Evolutionary conservation across 2,113 vertebrate species (phyloP).

Genomic region (Myotis brandtii): DNA sequence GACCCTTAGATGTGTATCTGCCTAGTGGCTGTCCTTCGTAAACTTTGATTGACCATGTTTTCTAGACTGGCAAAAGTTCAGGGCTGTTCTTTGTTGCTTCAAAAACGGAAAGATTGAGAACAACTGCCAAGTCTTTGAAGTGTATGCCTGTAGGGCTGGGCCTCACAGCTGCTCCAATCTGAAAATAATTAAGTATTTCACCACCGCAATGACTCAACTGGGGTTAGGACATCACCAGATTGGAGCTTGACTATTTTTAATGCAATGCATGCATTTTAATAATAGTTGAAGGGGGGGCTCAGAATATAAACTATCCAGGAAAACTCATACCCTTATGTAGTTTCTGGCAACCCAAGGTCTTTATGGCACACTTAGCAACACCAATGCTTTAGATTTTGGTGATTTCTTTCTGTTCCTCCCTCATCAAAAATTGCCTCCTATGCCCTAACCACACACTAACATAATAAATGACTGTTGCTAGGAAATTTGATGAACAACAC

Average conservation of each 20-base stretch:
- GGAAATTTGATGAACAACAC: neutral
- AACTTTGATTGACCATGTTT: constrained; percentile 51
- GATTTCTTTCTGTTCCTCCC: neutral
- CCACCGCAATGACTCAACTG: constrained; percentile 55
- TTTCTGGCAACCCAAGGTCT: neutral
- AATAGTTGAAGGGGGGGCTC: neutral
- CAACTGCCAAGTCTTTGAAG: constrained; percentile 74
- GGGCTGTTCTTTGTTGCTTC: constrained; percentile 60
- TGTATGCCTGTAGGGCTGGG: constrained; percentile 9
- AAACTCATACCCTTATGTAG: neutral
- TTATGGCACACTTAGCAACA: neutral
- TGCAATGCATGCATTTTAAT: constrained; percentile 44
- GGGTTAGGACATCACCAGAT: constrained; percentile 45
- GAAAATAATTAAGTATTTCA: constrained; percentile 76
- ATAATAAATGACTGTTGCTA: neutral
- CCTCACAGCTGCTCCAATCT: constrained; percentile 66
- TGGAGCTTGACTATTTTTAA: constrained; percentile 46
- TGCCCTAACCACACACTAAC: neutral
- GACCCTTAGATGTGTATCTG: neutral
- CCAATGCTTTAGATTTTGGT: neutral
- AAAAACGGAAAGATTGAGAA: constrained; percentile 57
- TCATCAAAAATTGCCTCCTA: neutral
- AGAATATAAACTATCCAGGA: neutral
- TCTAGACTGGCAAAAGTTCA: constrained; percentile 56
- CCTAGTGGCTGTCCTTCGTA: neutral